These are phyloP conservation scores for Tetragnatha versicolor DNA, from an alignment of 1,140 invertebrate genomes.

Conservation along the genomic window DNA sequence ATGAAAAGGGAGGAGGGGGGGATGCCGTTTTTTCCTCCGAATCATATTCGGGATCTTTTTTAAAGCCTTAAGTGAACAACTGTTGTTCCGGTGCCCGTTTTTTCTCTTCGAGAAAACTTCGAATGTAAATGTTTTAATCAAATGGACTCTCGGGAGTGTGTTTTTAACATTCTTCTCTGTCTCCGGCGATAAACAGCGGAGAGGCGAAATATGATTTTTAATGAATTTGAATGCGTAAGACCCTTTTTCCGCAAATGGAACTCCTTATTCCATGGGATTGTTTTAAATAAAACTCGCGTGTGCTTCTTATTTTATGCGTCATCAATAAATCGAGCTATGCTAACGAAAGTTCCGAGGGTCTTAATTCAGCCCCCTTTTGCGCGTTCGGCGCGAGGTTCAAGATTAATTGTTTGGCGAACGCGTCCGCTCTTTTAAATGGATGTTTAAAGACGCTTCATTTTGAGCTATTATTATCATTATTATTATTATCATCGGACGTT, in stretches of 20 bases:
- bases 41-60: conserved; percentile 51
- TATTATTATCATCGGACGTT: conserved; percentile 27
- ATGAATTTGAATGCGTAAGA: conserved; percentile 53
- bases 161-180: too few species aligned
- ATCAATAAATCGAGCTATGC: conserved; percentile 48
- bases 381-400: conserved; percentile 2
- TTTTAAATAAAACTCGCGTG: conserved; percentile 48
- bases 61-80: conserved; percentile 53
- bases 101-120: conserved; percentile 5
- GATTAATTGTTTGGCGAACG: conserved; percentile 44
- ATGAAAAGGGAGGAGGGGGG: not conserved
- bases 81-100: conserved; percentile 32
- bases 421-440: conserved; percentile 23
- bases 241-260: conserved; percentile 41
- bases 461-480: conserved; percentile 48
- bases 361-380: conserved; percentile 42
- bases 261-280: conserved; percentile 28
- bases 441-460: conserved; percentile 9
- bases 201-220: conserved; percentile 48
- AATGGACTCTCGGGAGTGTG: conserved; percentile 47
- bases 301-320: conserved; percentile 17
- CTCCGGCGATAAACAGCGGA: conserved; percentile 39
- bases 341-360: conserved; percentile 35
- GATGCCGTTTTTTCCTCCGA: conserved; percentile 38
- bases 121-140: conserved; percentile 55